Evolutionary conservation across 2,113 vertebrate species (phyloP), one percentile per base, ranked within the genome.

Genomic region (Mus spicilegus): DNA sequence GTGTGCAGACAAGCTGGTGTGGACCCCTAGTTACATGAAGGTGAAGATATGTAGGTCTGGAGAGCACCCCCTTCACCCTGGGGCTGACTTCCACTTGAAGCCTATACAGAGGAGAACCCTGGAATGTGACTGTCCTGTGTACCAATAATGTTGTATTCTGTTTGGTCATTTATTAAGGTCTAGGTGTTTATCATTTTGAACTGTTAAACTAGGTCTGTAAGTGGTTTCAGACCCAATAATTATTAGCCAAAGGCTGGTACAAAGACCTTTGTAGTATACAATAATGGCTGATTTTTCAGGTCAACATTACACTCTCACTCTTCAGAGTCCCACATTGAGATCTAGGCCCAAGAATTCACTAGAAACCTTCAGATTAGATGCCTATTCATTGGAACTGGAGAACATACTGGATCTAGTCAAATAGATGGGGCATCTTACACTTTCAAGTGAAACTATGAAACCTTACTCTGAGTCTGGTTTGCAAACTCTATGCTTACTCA

Each of bases 291-390:
- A 72, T 28, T 56, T 89, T 89, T 86, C 20, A 24, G 58, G 65
- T 5, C 63, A 58, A 51, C 54, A 10, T 30, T 24, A 33, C 0
- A 65, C 36, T 16, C 51, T 46, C 67, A 73, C 7, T 72, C 14
- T 84, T 70, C 30, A 84, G 65, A 39, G 39, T 78, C 46, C 61
- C 90, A 73, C 85, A 51, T n/a, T 28, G 69, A 89, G 65, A 97
- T 39, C 8, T 39, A 77, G 33, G 56, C 10, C 36, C 5, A 67
- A 75, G 17, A 89, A 87, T 65, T 78, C 77, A 87, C 67, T 28
- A 36, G 19, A 61, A 11, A 70, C 36, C 5, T 17, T 67, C 8
- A 49, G n/a, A 46, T 81, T 58, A 56, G 85, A 54, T 61, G 30
- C 36, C 61, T 51, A 16, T 75, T 30, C 77, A 76, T 75, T 1